phyloP scores from a whole-genome alignment of 2,113 vertebrate genomes.

The Brachirus orientalis region DNA sequence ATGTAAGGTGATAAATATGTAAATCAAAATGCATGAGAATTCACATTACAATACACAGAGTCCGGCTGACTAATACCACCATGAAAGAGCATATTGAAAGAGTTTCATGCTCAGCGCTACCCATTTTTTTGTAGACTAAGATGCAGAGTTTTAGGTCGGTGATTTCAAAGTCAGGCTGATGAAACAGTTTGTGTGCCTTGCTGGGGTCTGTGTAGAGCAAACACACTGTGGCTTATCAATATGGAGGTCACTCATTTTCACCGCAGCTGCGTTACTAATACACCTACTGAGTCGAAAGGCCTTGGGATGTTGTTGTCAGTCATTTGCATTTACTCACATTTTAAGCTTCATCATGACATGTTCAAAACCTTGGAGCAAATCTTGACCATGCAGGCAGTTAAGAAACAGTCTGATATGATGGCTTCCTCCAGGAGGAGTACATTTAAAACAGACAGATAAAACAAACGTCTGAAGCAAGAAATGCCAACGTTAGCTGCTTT shows the following conservation, averaged over 20 bases:
- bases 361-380: conserved; percentile 43
- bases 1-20: conserved; percentile 56
- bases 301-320: conserved; percentile 60
- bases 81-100: conserved; percentile 23
- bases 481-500: no score
- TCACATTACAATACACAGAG: conserved; percentile 25
- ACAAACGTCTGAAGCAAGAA: not conserved
- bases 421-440: conserved; percentile 11
- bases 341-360: conserved; percentile 18
- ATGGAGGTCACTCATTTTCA: conserved; percentile 23
- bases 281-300: conserved; percentile 48
- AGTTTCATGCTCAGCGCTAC: not conserved
- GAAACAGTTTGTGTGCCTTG: not conserved
- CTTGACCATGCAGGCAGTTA: conserved; percentile 36
- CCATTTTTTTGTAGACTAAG: not conserved
- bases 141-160: not conserved
- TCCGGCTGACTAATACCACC: conserved; percentile 9
- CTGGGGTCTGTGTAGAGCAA: not conserved
- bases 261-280: conserved; percentile 8
- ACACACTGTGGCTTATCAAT: conserved; percentile 7
- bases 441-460: conserved; percentile 43
- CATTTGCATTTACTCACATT: conserved; percentile 61
- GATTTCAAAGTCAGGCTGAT: conserved; percentile 2
- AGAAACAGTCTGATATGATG: not conserved
- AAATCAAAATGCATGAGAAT: conserved; percentile 43